Conservation (phyloP, 2,113 vertebrate species). For the Chelonoidis abingdonii region DNA sequence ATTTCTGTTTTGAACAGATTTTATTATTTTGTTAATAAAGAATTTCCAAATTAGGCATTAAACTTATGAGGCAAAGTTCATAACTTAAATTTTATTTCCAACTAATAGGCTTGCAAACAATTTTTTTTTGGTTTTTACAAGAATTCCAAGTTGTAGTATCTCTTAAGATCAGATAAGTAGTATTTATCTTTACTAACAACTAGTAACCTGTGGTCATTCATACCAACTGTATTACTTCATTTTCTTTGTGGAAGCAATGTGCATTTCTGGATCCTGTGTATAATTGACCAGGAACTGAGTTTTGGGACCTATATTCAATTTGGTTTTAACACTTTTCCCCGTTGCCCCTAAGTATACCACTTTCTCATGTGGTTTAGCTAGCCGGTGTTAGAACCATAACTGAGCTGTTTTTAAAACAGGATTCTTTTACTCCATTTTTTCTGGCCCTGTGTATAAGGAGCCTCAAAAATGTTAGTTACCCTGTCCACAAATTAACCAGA, state of each 20-base stretch:
- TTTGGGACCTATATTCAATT: neutral
- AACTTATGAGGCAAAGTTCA: neutral
- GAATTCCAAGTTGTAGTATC: neutral
- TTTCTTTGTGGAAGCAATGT: neutral
- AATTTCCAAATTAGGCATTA: neutral
- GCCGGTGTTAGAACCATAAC: neutral
- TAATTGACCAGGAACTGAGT: neutral
- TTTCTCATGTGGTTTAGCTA: neutral
- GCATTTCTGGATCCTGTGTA: neutral
- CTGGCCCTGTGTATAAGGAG: neutral
- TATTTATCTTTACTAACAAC: neutral
- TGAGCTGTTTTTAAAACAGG: neutral
- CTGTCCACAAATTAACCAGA: neutral
- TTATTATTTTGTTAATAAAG: neutral
- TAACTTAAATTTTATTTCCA: neutral
- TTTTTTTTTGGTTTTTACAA: neutral
- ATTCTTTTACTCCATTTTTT: neutral
- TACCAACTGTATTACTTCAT: neutral
- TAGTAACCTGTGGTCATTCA: neutral
- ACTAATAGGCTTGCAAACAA: neutral
- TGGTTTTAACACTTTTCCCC: neutral
- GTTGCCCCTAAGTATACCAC: neutral
- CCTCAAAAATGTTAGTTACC: neutral
- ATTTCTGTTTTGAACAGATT: neutral
- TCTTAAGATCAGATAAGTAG: fast-evolving